These are phyloP conservation scores for Austrofundulus limnaeus DNA, from an alignment of 2,113 vertebrate species.

Conservation along the genomic window DNA sequence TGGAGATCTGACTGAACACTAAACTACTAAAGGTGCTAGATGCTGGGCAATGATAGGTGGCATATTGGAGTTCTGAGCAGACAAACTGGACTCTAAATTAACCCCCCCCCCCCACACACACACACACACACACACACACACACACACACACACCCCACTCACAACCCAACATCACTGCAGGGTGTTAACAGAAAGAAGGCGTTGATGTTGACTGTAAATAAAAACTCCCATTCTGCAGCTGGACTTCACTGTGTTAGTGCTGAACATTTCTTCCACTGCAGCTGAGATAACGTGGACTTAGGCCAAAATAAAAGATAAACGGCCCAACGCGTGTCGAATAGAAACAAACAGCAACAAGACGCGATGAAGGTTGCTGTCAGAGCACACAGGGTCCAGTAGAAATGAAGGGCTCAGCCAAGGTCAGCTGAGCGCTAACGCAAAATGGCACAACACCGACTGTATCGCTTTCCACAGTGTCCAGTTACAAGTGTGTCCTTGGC, in stretches of 20 bases:
- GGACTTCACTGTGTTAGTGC: background rate
- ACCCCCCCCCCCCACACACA: too few species aligned
- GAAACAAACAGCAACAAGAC: conserved; percentile 1
- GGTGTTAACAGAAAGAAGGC: background rate
- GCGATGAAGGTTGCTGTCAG: background rate
- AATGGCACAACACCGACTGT: conserved; percentile 3
- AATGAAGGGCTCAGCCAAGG: conserved; percentile 28
- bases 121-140: too few species aligned
- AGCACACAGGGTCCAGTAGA: conserved; percentile 3
- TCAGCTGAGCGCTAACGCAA: conserved; percentile 23
- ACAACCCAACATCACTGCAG: background rate
- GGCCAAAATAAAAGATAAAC: background rate
- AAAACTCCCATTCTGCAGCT: background rate
- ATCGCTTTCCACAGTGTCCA: conserved; percentile 44
- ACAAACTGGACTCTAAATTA: background rate
- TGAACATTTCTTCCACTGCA: background rate
- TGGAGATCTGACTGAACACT: too few species aligned
- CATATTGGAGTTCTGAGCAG: background rate
- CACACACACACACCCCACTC: too few species aligned
- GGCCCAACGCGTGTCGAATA: background rate
- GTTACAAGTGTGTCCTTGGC: conserved; percentile 48
- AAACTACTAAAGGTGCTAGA: background rate
- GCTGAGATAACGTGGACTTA: background rate
- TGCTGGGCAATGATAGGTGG: background rate
- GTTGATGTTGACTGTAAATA: conserved; percentile 23